These are phyloP conservation scores for Cremastinae sp. DNA, from an alignment of 2,888 invertebrate species.

Conservation along the genomic window DNA sequence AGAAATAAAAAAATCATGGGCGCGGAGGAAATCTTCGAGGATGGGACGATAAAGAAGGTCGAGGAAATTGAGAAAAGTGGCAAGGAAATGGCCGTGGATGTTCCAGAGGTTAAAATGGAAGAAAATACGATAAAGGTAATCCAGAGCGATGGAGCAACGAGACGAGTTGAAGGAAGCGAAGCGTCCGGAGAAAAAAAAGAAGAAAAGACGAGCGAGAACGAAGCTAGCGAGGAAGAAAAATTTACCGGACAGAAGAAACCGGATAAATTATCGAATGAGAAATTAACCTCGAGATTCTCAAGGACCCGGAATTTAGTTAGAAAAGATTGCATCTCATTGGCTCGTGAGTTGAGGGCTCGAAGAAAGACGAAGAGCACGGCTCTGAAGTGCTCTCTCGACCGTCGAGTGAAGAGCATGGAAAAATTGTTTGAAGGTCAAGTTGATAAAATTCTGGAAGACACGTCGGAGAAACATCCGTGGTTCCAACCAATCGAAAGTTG, in stretches of 20 bases:
- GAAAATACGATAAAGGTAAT: slow-evolving; percentile 34
- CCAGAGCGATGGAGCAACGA: slow-evolving; percentile 24
- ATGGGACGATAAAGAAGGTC: not conserved
- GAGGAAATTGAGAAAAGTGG: slow-evolving; percentile 22
- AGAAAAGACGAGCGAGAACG: not conserved
- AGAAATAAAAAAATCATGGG: slow-evolving; percentile 24
- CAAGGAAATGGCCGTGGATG: slow-evolving; percentile 40
- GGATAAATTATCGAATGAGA: slow-evolving; percentile 9
- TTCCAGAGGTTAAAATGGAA: slow-evolving; percentile 47
- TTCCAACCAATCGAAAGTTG: slow-evolving; percentile 72
- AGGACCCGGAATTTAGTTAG: slow-evolving; percentile 53
- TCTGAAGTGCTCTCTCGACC: slow-evolving; percentile 57
- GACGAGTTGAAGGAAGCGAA: slow-evolving; percentile 26
- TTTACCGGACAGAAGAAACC: no score
- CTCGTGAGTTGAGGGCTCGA: slow-evolving; percentile 50
- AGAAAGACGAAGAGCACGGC: slow-evolving; percentile 51
- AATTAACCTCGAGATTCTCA: slow-evolving; percentile 33
- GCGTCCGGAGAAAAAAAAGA: slow-evolving; percentile 5
- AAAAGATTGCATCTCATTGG: slow-evolving; percentile 52
- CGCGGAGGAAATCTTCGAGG: not conserved
- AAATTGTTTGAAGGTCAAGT: slow-evolving; percentile 63
- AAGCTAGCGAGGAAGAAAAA: no score
- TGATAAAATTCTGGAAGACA: slow-evolving; percentile 70
- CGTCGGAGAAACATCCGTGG: slow-evolving; percentile 72
- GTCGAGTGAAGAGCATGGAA: slow-evolving; percentile 62